Base-by-base conservation (phyloP, 2,888 invertebrate species). In the Opisthograptis luteolata region DNA sequence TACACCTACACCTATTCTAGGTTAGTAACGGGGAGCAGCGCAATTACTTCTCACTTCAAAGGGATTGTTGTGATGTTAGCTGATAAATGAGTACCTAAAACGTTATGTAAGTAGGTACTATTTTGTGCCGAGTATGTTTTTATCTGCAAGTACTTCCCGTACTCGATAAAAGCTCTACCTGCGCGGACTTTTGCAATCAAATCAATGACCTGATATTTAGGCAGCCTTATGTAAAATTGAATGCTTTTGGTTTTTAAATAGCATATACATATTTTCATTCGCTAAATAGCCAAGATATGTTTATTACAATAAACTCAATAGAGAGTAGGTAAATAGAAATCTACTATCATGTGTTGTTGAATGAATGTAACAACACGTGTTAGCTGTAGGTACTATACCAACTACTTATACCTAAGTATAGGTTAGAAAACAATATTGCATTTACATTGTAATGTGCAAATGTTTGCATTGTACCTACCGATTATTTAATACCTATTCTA, bases 31-130 rank as follows among this genome's bases (percentile, higher is more conserved):
- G 30, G 62, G 63, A 73, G 76, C 77, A 77, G 76, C 71, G 76
- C 70, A 80, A 81, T 81, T 78, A 77, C 73, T 76, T 71, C 61
- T 62, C 64, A 68, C 69, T 74, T 75, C 73, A 73, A 74, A 71
- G 73, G 68, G 67, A 69, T 68, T 67, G 68, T 66, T 67, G 69
- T 62, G 66, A 66, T 67, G 70, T 68, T 62, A 41, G 15, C 20
- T 27, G 9, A 52, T 48, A 45, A 47, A 47, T 54, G 50, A 44
- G 14, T 31, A 19, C 9, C 27, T 27, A 25, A 31, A 30, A 42
- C 12, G 17, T 35, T 35, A 41, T 3, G 14, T 42, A 40, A 31
- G 24, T 15, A 22, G 5, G 6, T 13, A 13, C 3, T 4, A 35
- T 24, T 34, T 7, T 17, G 31, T 31, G 25, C 5, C 13, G 15